Conservation (phyloP, 2,797 vertebrate species). For the Karalla daura region DNA sequence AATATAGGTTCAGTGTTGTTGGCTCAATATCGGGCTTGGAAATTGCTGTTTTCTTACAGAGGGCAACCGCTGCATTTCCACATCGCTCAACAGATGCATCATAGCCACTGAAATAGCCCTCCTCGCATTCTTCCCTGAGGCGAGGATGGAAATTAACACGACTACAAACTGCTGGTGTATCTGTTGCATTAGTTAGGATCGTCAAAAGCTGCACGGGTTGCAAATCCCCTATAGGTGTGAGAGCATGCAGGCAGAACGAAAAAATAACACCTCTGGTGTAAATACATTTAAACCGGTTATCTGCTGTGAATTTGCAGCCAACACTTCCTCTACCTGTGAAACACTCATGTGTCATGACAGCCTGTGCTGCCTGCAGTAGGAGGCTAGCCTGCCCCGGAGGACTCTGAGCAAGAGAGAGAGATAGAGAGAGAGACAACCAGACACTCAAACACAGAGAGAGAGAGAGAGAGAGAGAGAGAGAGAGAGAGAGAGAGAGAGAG, state of each 20-base stretch:
- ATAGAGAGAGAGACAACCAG: too few species aligned
- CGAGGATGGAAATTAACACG: slow-evolving; percentile 15
- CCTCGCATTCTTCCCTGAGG: not conserved
- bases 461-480: slow-evolving; percentile 23
- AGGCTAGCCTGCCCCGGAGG: slow-evolving; percentile 40
- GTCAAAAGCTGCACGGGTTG: slow-evolving; percentile 10
- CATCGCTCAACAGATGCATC: slow-evolving; percentile 20
- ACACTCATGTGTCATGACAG: slow-evolving; percentile 67
- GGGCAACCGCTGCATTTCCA: slow-evolving; percentile 36
- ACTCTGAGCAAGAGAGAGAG: slow-evolving; percentile 20
- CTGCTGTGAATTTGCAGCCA: slow-evolving; percentile 70
- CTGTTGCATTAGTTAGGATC: slow-evolving; percentile 25
- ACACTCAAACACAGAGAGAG: too few species aligned
- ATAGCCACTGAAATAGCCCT: slow-evolving; percentile 16
- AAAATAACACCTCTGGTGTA: slow-evolving; percentile 62
- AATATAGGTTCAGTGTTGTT: slow-evolving; percentile 68
- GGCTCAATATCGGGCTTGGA: slow-evolving; percentile 65
- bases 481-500: slow-evolving; percentile 23
- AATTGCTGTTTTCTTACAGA: slow-evolving; percentile 66
- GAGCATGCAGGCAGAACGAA: slow-evolving; percentile 13
- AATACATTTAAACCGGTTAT: slow-evolving; percentile 73
- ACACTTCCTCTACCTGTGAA: slow-evolving; percentile 73
- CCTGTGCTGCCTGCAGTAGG: slow-evolving; percentile 47
- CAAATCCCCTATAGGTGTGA: slow-evolving; percentile 34
- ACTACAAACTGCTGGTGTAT: not conserved